Percentiles rank a stretch among this genome's conserved stretches.
Evolutionary conservation across 2,797 vertebrate genomes (phyloP).

Genomic region (Prionace glauca): DNA sequence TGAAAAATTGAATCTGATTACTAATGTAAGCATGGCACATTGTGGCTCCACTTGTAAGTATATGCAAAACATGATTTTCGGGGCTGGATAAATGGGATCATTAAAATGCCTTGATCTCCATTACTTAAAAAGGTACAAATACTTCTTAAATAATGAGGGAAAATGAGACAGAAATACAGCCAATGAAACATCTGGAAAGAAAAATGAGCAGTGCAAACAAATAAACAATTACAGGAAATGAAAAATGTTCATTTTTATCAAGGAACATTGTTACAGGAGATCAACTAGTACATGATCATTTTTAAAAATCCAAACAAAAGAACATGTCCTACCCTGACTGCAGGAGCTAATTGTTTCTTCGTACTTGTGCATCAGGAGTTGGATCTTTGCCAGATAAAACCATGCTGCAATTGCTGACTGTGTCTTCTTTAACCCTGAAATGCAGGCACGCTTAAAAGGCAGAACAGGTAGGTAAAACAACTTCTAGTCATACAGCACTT

Average conservation of each 20-base stretch:
- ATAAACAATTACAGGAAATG: background rate
- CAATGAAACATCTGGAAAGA: background rate
- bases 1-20: background rate
- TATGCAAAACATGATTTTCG: background rate
- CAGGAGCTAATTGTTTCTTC: slow-evolving; percentile 68
- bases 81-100: background rate
- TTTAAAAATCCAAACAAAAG: background rate
- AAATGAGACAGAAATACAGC: background rate
- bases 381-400: slow-evolving; percentile 71
- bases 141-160: too few relatives aligned
- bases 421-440: slow-evolving; percentile 68
- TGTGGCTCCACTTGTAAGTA: too few relatives aligned
- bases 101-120: background rate
- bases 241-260: background rate
- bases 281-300: background rate
- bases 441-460: background rate
- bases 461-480: background rate
- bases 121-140: background rate
- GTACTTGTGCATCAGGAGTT: slow-evolving; percentile 74
- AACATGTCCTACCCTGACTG: slow-evolving; percentile 64
- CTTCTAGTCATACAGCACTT: background rate
- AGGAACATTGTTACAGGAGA: too few relatives aligned
- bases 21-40: too few relatives aligned
- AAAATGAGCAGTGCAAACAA: background rate
- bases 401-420: slow-evolving; percentile 62